Base-by-base conservation (phyloP, 2,888 invertebrate genomes). In the Idaea dimidiata region DNA sequence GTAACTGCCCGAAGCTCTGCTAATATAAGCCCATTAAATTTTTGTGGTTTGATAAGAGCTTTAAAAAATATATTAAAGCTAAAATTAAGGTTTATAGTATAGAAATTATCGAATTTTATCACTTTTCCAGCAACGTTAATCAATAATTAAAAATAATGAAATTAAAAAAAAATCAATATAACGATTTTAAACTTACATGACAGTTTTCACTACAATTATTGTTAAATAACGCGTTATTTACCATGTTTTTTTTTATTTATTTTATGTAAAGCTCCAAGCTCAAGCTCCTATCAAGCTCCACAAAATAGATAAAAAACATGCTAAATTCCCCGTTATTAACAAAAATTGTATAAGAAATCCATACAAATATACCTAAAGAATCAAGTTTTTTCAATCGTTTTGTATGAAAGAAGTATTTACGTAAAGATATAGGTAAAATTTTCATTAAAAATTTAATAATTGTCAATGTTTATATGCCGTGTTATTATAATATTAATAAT, bases 401-500 rank as follows among this genome's bases (percentile, higher is more conserved):
- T 70, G 62, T 70, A 77, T 70, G 72, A 76, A 74, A 64, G 55
- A 54, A 6, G 59, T 59, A 59, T 31, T 31, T 63, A 66, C 59
- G 55, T 67, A 58, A 59, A 55, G 59, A 62, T 59, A 65, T 59
- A 61, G 63, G 62, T 70, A 69, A 66, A 67, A 58, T 63, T 60
- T 43, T 14, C 8, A 14, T 62, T 58, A 57, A 66, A 62, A 62
- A 66, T 56, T 59, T 55, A 59, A 64, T 59, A 66, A 68, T 59
- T 65, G 70, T 68, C 66, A 63, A 72, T 72, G 74, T 73, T 74
- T 72, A 72, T 67, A 60, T 65, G 68, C 67, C 67, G 72, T 66
- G 65, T 70, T 72, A 68, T 60, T 58, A 63, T 53, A 63, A 65
- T 59, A 74, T 76, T 79, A 76, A 80, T 77, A 81, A 77, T 76